Evolutionary conservation across 2,888 invertebrate genomes (phyloP), one percentile per base, ranked within the genome.

Genomic region (Caenorhabditis uteleia): DNA sequence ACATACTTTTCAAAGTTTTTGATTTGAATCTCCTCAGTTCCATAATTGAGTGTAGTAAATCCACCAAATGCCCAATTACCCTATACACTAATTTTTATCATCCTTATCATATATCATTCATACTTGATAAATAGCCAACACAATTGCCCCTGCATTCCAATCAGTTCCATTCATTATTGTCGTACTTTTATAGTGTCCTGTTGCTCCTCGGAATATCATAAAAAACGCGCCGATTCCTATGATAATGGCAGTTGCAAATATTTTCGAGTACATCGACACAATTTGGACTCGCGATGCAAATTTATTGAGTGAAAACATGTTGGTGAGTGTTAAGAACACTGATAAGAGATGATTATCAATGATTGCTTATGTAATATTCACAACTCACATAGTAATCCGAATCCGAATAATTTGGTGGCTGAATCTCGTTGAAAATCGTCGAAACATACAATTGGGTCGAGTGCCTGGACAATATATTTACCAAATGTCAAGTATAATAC

Each of bases 1-100:
- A 3, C 60, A 31, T 27, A 72, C 73, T 59, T 65, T 36, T 42
- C 43, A 14, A 73, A 70, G 36, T 73, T 60, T 33, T 62, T 54
- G 21, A 68, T 58, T 21, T 74, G 53, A 20, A 74, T 65, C 29
- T 74, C 74, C 39, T 74, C 74, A 0, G 74, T 62, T 3, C 74
- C 74, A 40, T 64, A 74, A 50, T 74, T 74, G 21, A 74, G 48
- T n/a, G 74, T 74, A 0, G 68, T 64, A 23, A 68, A 74, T 10
- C 74, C 74, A 23, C 68, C 70, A 42, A 60, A 74, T 6, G 74
- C 74, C 74, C 74, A 74, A 43, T 65, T 70, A 3, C 74, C 74
- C 34, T 64, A 34, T n/a, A n/a, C n/a, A n/a, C n/a, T n/a, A n/a
- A n/a, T n/a, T n/a, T n/a, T n/a, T n/a, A n/a, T n/a, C n/a, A n/a